Evolutionary conservation across 2,113 vertebrate genomes (phyloP).

Genomic region (Rhea pennata): DNA sequence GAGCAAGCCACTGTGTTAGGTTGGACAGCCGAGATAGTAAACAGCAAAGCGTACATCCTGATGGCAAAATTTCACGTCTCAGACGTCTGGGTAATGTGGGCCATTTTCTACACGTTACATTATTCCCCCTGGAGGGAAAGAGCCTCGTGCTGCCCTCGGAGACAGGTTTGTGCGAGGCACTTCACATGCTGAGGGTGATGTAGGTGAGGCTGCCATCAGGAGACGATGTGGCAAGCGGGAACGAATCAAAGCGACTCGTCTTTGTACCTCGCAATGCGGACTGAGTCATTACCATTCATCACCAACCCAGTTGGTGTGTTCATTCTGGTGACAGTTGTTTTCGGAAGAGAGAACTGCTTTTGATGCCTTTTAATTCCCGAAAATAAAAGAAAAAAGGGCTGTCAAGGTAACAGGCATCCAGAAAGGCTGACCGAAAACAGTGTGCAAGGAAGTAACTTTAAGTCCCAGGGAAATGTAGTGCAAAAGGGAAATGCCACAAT

Average conservation of each 20-base stretch:
- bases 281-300: conserved; percentile 47
- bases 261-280: conserved; percentile 33
- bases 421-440: conserved; percentile 18
- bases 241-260: conserved; percentile 31
- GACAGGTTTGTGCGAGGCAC: background rate
- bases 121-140: background rate
- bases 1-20: background rate
- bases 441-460: conserved; percentile 49
- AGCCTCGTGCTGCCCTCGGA: fast-evolving
- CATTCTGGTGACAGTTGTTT: conserved; percentile 63
- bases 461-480: conserved; percentile 33
- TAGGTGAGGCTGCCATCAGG: conserved; percentile 4
- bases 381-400: conserved; percentile 52
- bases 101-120: background rate
- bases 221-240: background rate
- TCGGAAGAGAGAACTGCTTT: conserved; percentile 38
- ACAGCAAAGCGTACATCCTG: background rate
- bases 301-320: conserved; percentile 9
- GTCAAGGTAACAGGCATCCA: conserved; percentile 57
- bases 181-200: background rate
- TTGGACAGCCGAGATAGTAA: background rate
- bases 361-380: conserved; percentile 44
- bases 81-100: fast-evolving
- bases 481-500: conserved; percentile 43
- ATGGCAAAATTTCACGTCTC: background rate